Evolutionary conservation across 2,113 vertebrate genomes (phyloP).

Genomic region (Microcebus griseorufus): DNA sequence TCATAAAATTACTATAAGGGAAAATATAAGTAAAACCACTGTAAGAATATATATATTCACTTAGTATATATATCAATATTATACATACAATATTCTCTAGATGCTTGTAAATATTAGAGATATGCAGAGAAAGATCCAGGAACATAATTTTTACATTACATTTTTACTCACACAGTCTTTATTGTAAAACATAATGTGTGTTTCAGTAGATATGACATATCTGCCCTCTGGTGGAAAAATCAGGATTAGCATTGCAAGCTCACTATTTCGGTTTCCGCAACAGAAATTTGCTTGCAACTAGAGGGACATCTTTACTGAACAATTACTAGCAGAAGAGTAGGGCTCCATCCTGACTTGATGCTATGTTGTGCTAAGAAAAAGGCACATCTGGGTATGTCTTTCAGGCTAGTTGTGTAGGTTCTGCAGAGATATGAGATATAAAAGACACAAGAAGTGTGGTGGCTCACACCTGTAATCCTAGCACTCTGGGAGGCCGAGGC

Average conservation of each 20-base stretch:
- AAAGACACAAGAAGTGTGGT: background rate
- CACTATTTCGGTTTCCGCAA: background rate
- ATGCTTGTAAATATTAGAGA: background rate
- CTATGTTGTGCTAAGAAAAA: background rate
- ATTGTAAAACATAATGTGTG: background rate
- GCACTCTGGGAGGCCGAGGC: no score
- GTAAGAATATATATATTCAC: background rate
- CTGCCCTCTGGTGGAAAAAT: slow-evolving; percentile 57
- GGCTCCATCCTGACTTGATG: background rate
- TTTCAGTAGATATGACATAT: background rate
- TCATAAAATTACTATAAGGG: background rate
- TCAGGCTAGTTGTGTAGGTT: background rate
- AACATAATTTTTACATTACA: background rate
- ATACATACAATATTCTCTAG: background rate
- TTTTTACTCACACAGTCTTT: background rate
- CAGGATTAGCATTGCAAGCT: background rate
- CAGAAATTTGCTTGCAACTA: background rate
- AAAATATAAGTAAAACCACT: background rate
- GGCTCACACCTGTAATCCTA: no score
- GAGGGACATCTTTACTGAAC: background rate
- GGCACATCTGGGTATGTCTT: background rate
- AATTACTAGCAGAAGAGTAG: background rate
- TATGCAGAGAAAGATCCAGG: background rate
- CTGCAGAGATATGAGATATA: background rate
- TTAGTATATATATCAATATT: background rate